phyloP scores from a whole-genome alignment of 1,140 invertebrate genomes.

The Drosophila lacteicornis region DNA sequence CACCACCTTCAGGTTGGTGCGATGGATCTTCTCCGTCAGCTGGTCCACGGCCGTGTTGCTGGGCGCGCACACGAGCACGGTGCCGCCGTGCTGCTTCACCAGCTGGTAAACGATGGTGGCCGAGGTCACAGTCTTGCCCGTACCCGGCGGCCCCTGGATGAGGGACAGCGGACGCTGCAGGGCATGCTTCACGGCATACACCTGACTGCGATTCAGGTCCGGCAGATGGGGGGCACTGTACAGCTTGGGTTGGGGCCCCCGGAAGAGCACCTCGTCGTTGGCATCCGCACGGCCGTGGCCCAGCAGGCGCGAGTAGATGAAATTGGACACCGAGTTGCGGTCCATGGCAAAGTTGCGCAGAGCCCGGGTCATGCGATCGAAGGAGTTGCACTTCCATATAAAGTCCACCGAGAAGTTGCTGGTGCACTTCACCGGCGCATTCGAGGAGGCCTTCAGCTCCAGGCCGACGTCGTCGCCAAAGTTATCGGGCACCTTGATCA shows the following conservation, averaged over 20 bases:
- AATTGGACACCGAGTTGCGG: constrained; percentile 97
- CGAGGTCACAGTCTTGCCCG: constrained; percentile 99
- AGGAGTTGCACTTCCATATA: constrained; percentile 99
- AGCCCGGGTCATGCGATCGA: constrained; percentile 98
- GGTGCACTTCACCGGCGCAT: constrained; percentile 95
- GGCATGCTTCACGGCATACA: constrained; percentile 99
- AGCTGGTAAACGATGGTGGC: constrained; percentile 99
- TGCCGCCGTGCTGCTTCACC: constrained; percentile 96
- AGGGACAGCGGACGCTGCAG: constrained; percentile 97
- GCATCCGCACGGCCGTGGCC: constrained; percentile 94
- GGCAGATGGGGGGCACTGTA: constrained; percentile 99
- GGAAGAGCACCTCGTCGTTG: constrained; percentile 97
- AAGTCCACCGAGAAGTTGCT: constrained; percentile 99
- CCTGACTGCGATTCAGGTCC: constrained; percentile 98
- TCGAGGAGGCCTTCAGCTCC: constrained; percentile 96
- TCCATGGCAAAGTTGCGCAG: constrained; percentile 98
- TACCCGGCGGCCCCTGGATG: constrained; percentile 96
- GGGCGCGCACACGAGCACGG: constrained; percentile 98
- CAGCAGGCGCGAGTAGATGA: constrained; percentile 98
- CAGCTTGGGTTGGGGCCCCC: constrained; percentile 94
- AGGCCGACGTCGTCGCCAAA: constrained; percentile 99
- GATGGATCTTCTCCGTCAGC: constrained; percentile 99
- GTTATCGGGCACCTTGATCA: constrained; percentile 99
- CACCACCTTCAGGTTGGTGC: constrained; percentile 98
- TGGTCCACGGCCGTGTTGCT: constrained; percentile 99